phyloP scores from a whole-genome alignment of 1,140 invertebrate genomes.

The Berghia stephanieae region DNA sequence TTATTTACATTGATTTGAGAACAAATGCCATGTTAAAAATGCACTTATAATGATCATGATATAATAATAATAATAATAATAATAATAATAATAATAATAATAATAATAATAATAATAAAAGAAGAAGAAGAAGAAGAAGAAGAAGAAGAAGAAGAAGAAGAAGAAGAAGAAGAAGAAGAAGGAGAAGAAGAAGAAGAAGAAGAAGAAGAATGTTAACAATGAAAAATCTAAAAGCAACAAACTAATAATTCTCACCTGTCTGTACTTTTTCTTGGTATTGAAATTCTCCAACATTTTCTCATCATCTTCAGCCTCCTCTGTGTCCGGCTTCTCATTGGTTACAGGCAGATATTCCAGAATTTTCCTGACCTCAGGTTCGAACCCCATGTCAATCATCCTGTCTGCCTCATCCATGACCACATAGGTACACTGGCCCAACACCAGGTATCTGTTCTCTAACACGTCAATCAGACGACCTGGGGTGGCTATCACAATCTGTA shows the following conservation, averaged over 20 bases:
- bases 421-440: constrained; percentile 89
- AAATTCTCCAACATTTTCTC: constrained; percentile 91
- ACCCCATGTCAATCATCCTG: constrained; percentile 99
- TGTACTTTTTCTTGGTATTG: constrained; percentile 90
- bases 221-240: background rate
- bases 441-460: constrained; percentile 96
- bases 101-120: no score
- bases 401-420: constrained; percentile 84
- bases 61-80: no score
- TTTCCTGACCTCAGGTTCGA: constrained; percentile 97
- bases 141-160: no score
- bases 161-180: no score
- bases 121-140: no score
- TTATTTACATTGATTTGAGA: no score
- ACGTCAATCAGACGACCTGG: constrained; percentile 99
- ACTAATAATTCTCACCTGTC: constrained; percentile 74
- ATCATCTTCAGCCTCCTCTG: constrained; percentile 97
- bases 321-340: constrained; percentile 97
- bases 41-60: background rate
- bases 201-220: no score
- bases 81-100: no score
- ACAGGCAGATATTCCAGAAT: constrained; percentile 99
- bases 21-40: no score
- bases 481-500: constrained; percentile 97
- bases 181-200: no score